phyloP scores from a whole-genome alignment of 2,113 vertebrate genomes.

The Ahaetulla prasina region DNA sequence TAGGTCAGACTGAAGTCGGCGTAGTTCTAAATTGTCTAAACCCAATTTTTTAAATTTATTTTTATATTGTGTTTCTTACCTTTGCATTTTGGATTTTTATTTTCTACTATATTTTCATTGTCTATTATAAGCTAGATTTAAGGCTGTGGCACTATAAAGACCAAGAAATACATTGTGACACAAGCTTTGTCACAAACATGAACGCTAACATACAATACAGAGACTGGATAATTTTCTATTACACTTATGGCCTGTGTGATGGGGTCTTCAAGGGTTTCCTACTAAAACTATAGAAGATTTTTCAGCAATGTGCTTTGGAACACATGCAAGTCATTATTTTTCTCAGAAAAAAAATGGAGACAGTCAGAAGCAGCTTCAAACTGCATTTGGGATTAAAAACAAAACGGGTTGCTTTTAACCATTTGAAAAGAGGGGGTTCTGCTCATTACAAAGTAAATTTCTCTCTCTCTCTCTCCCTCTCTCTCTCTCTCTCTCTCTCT shows the following conservation, averaged over 20 bases:
- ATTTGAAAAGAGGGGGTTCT: not conserved
- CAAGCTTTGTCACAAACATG: not conserved
- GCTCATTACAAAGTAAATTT: not conserved
- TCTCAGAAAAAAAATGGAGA: not conserved
- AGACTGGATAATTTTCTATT: not conserved
- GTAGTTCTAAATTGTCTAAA: no score
- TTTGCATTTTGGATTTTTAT: not conserved
- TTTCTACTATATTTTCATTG: not conserved
- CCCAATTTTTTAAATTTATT: no score
- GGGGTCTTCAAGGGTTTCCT: not conserved
- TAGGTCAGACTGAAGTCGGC: no score
- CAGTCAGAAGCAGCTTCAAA: not conserved
- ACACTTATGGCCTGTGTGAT: not conserved
- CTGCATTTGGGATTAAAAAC: not conserved
- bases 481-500: not conserved
- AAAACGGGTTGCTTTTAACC: not conserved
- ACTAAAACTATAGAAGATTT: not conserved
- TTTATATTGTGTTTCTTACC: not conserved
- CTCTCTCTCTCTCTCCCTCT: not conserved
- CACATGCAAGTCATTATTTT: not conserved
- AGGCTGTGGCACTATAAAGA: not conserved
- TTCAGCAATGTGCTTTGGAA: not conserved
- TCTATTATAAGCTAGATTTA: not conserved
- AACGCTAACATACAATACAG: not conserved
- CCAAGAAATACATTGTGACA: not conserved